Evolutionary conservation across 2,888 invertebrate species (phyloP).

Genomic region (Metallyticus violacea): DNA sequence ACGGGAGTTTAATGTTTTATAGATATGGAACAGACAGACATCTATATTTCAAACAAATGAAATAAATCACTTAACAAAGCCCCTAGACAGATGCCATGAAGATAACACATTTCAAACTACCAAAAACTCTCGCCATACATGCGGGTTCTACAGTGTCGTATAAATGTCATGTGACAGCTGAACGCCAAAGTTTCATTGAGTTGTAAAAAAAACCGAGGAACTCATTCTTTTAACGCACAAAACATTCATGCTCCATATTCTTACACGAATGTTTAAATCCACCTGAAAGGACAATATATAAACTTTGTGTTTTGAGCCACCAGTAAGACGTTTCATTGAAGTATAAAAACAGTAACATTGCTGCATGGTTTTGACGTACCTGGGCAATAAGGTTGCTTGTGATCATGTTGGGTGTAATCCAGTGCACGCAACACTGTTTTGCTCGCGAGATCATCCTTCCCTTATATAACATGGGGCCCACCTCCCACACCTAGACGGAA

Average conservation of each 20-base stretch:
- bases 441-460: not conserved
- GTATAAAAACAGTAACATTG: no score
- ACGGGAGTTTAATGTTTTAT: no score
- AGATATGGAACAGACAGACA: no score
- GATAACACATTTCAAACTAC: not conserved
- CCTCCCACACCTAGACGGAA: not conserved
- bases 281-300: no score
- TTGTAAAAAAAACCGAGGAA: no score
- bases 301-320: no score
- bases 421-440: not conserved
- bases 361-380: not conserved
- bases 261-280: no score
- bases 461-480: not conserved
- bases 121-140: not conserved
- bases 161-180: not conserved
- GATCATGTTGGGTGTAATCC: not conserved
- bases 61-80: not conserved
- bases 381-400: not conserved
- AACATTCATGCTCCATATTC: no score
- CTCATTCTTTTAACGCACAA: no score
- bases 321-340: no score
- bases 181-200: not conserved
- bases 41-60: not conserved
- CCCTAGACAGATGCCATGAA: not conserved
- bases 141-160: no score